Conservation (phyloP, 2,888 invertebrate species). For the Reticulitermes lucifugus region DNA sequence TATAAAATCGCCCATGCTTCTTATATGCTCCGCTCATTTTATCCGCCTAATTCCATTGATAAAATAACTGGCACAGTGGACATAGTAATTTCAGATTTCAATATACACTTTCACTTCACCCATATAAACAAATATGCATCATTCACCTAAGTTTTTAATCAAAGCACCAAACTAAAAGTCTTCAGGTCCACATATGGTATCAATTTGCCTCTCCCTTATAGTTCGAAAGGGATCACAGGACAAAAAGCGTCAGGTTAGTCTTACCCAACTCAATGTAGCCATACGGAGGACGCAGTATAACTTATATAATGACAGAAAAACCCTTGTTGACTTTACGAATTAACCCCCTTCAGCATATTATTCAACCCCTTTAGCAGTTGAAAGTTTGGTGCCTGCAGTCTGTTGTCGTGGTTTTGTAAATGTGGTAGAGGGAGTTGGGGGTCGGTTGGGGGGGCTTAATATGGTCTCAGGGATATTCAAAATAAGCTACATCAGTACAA, state of each 20-base stretch:
- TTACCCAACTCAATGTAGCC: background rate
- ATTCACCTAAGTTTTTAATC: too few relatives aligned
- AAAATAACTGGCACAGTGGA: too few relatives aligned
- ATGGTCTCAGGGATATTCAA: slow-evolving; percentile 22
- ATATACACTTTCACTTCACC: too few relatives aligned
- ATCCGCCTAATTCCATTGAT: too few relatives aligned
- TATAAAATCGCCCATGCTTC: too few relatives aligned
- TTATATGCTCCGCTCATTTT: too few relatives aligned
- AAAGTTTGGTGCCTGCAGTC: slow-evolving; percentile 21
- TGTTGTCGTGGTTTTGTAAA: slow-evolving; percentile 36
- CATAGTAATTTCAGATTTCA: too few relatives aligned
- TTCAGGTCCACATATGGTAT: too few relatives aligned
- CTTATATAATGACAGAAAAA: slow-evolving; percentile 21
- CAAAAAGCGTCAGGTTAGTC: background rate
- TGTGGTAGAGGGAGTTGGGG: background rate
- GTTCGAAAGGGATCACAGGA: background rate
- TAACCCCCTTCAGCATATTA: slow-evolving; percentile 11
- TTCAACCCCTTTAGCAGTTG: slow-evolving; percentile 27
- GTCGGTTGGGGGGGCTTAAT: background rate
- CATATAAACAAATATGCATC: too few relatives aligned
- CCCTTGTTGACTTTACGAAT: slow-evolving; percentile 32
- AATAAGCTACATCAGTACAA: slow-evolving; percentile 30
- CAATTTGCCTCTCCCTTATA: background rate
- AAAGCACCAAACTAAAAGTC: too few relatives aligned
- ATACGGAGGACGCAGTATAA: background rate